Evolutionary conservation across 2,113 vertebrate species (phyloP).

Genomic region (Phrynosoma platyrhinos): DNA sequence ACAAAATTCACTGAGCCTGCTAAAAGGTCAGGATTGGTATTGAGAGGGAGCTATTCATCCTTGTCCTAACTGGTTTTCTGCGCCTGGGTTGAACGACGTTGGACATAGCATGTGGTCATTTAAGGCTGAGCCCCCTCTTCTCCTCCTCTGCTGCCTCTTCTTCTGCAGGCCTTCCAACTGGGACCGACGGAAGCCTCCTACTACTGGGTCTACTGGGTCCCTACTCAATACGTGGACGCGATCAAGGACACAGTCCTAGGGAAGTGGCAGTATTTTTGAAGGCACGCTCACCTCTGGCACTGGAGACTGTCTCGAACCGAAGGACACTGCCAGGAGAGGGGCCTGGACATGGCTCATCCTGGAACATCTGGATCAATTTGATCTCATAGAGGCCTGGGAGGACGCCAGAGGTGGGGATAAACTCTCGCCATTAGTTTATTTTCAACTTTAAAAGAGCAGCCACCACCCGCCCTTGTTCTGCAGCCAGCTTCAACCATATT

Average conservation of each 20-base stretch:
- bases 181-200: slow-evolving; percentile 99
- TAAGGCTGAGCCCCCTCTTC: not conserved
- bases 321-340: slow-evolving; percentile 84
- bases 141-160: slow-evolving; percentile 65
- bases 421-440: slow-evolving; percentile 84
- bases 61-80: no score
- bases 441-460: slow-evolving; percentile 81
- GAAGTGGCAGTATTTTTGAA: slow-evolving; percentile 99
- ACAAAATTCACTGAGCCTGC: no score
- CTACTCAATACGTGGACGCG: slow-evolving; percentile 98
- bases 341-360: slow-evolving; percentile 81
- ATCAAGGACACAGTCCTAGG: slow-evolving; percentile 99
- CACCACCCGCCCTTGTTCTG: slow-evolving; percentile 78
- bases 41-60: no score
- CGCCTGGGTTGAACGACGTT: no score
- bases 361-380: slow-evolving; percentile 78
- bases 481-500: slow-evolving; percentile 83
- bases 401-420: slow-evolving; percentile 86
- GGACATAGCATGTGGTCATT: no score
- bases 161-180: slow-evolving; percentile 95
- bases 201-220: slow-evolving; percentile 99
- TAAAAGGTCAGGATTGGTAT: no score
- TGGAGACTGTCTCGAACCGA: slow-evolving; percentile 86
- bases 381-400: slow-evolving; percentile 75
- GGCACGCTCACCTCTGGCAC: slow-evolving; percentile 96